A percentile compares a stretch with the other conserved stretches of the same genome.
Conservation (phyloP, 2,113 vertebrate genomes). For the Phalacrocorax pelagicus region DNA sequence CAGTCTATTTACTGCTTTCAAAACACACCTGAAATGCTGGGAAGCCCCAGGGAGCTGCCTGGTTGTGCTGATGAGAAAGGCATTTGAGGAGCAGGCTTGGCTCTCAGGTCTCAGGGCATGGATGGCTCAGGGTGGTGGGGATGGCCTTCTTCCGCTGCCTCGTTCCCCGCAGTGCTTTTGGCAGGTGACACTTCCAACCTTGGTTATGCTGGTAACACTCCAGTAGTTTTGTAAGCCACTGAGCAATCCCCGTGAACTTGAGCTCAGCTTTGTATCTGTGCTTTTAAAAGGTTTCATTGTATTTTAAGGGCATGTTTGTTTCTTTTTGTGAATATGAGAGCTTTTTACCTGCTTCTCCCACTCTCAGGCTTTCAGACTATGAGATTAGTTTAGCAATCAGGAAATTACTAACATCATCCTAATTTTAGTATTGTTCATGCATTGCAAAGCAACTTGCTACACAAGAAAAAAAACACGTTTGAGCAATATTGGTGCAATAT, state of each 20-base stretch:
- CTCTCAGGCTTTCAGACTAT: background rate
- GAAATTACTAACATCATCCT: constrained; percentile 38
- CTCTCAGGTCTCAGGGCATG: background rate
- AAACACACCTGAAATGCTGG: background rate
- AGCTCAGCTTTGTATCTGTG: background rate
- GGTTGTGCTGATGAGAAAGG: fast-evolving
- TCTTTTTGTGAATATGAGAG: background rate
- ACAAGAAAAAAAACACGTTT: background rate
- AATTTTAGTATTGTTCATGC: constrained; percentile 55
- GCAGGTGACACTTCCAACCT: background rate
- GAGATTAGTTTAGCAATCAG: constrained; percentile 19
- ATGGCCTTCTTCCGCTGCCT: background rate
- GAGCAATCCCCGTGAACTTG: background rate
- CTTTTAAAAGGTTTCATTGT: background rate
- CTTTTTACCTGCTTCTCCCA: background rate
- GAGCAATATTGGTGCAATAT: constrained; percentile 67
- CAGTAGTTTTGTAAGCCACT: background rate
- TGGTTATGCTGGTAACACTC: background rate
- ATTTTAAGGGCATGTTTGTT: background rate
- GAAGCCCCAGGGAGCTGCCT: background rate
- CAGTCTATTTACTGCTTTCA: background rate
- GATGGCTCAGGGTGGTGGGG: background rate
- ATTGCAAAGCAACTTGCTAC: constrained; percentile 12
- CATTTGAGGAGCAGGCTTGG: background rate
- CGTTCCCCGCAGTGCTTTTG: background rate